Percentiles rank a stretch among this genome's conserved stretches.
Evolutionary conservation across 53 echinoderm and acorn worm genomes (phyloP).

Genomic region (Echinarachnius parma): DNA sequence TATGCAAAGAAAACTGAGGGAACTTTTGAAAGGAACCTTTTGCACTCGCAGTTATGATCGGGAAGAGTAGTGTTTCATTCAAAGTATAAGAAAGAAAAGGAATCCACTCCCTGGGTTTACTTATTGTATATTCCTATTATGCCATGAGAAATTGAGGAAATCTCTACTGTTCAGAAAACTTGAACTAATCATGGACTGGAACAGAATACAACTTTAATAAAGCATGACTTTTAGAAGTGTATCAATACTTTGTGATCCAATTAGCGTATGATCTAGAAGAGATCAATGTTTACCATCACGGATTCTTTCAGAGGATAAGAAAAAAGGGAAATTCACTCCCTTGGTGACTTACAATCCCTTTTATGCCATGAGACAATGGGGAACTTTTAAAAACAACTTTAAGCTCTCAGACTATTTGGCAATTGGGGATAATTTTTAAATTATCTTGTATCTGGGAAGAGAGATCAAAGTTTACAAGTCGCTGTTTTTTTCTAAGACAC

Average conservation of each 20-base stretch:
- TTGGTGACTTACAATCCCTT: constrained; percentile 97
- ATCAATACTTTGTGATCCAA: too few species aligned
- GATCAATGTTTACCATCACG: constrained; percentile 83
- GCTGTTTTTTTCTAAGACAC: background rate
- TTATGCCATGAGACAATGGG: constrained; percentile 67
- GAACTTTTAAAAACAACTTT: background rate
- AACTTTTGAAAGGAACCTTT: too few species aligned
- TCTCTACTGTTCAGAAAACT: too few species aligned
- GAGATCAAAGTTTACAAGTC: too few species aligned
- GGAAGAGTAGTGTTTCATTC: too few species aligned
- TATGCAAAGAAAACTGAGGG: constrained; percentile 4
- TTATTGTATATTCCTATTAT: constrained; percentile 88
- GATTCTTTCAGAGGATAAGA: constrained; percentile 70
- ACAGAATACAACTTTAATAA: too few species aligned
- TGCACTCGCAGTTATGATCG: too few species aligned
- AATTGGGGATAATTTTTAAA: too few species aligned
- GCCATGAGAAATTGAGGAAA: constrained; percentile 58
- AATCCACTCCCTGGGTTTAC: constrained; percentile 74
- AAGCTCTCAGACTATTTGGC: background rate
- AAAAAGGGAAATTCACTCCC: constrained; percentile 43
- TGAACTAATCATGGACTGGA: too few species aligned
- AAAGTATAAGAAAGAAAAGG: constrained; percentile 57
- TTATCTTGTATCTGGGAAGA: too few species aligned
- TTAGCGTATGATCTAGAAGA: constrained; percentile 74
- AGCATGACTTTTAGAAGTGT: too few species aligned